A percentile compares a stretch with the other conserved stretches of the same genome.
Conservation (phyloP, 2,113 vertebrate species). For the Lepisosteus osseus region DNA sequence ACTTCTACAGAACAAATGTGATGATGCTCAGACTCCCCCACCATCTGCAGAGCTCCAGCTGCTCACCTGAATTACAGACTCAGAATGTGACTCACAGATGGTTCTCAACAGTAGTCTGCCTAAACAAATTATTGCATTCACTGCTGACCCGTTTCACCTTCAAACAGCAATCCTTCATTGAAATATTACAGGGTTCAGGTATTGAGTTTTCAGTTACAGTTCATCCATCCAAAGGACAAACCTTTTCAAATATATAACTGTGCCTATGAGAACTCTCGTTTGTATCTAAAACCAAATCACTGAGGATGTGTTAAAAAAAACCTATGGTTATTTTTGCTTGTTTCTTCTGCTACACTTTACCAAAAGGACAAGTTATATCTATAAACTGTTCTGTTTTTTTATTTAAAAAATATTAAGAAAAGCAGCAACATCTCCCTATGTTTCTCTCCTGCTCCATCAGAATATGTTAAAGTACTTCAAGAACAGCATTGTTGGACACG, state of each 20-base stretch:
- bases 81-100: slow-evolving; percentile 53
- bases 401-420: slow-evolving; percentile 25
- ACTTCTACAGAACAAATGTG: slow-evolving; percentile 25
- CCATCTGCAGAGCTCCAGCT: slow-evolving; percentile 72
- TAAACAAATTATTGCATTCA: slow-evolving; percentile 67
- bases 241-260: background rate
- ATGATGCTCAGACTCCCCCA: slow-evolving; percentile 31
- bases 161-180: slow-evolving; percentile 38
- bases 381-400: background rate
- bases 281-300: background rate
- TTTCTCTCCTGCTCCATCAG: slow-evolving; percentile 6
- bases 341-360: background rate
- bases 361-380: slow-evolving; percentile 13
- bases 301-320: background rate
- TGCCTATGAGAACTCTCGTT: background rate
- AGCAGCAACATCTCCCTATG: slow-evolving; percentile 21
- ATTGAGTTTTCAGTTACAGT: slow-evolving; percentile 47
- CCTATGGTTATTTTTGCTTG: background rate
- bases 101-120: slow-evolving; percentile 61
- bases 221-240: slow-evolving; percentile 7
- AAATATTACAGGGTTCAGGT: slow-evolving; percentile 35
- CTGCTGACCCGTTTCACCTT: slow-evolving; percentile 65
- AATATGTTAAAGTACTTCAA: slow-evolving; percentile 30
- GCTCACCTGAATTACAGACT: slow-evolving; percentile 61
- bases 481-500: slow-evolving; percentile 18